Evolutionary conservation across 2,888 invertebrate genomes (phyloP).

Genomic region (Mythimna loreyi): DNA sequence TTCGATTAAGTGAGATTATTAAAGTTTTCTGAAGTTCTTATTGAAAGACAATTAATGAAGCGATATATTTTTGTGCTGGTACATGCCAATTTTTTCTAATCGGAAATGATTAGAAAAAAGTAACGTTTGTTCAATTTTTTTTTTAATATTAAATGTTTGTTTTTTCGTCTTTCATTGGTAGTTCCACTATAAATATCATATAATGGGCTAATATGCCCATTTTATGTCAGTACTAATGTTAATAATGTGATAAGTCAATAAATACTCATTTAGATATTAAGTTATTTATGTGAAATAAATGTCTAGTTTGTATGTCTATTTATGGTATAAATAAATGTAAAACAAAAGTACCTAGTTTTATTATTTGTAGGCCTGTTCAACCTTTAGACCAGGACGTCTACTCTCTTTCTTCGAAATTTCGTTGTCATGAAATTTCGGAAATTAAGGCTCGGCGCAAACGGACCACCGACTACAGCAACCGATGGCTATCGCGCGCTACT

Average conservation of each 20-base stretch:
- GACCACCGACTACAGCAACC: too few species aligned
- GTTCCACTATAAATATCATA: neutral
- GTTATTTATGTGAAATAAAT: constrained; percentile 13
- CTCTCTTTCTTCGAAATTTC: too few species aligned
- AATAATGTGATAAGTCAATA: constrained; percentile 9
- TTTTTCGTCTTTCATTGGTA: neutral
- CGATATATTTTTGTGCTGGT: neutral
- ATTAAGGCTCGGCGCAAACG: too few species aligned
- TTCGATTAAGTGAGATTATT: neutral
- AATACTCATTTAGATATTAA: constrained; percentile 2
- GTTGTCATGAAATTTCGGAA: too few species aligned
- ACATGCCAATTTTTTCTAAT: too few species aligned
- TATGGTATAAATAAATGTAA: constrained; percentile 34
- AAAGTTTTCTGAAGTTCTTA: neutral
- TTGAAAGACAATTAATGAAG: neutral
- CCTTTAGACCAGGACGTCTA: too few species aligned
- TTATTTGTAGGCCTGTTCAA: neutral
- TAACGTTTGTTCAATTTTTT: too few species aligned
- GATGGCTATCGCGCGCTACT: too few species aligned
- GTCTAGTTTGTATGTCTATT: constrained; percentile 28
- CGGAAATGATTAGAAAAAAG: too few species aligned
- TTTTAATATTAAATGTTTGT: too few species aligned
- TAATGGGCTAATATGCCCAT: neutral
- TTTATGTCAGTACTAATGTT: neutral
- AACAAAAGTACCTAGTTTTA: constrained; percentile 12